Conservation (phyloP, 2,113 vertebrate species). For the Onychostoma macrolepis region DNA sequence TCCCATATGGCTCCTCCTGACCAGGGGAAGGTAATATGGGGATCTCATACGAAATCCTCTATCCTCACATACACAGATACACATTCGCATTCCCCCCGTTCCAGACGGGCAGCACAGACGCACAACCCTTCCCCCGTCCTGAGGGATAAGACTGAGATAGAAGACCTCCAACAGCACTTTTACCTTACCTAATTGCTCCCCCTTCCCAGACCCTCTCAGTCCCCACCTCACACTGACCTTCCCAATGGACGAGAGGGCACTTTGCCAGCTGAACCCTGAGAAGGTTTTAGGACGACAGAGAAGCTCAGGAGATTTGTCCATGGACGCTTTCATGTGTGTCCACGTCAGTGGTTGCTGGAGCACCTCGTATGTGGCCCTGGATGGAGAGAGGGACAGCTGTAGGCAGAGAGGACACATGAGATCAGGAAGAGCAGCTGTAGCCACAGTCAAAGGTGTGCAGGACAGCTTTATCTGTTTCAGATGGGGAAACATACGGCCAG, state of each 20-base stretch:
- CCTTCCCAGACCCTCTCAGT: not conserved
- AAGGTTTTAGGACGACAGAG: conserved; percentile 48
- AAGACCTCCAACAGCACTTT: conserved; percentile 25
- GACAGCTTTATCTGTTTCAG: conserved; percentile 53
- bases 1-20: not conserved
- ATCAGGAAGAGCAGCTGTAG: conserved; percentile 57
- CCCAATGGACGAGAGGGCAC: conserved; percentile 44
- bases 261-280: conserved; percentile 60
- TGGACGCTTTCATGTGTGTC: conserved; percentile 56
- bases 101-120: conserved; percentile 3
- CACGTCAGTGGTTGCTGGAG: conserved; percentile 50
- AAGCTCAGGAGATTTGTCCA: conserved; percentile 51
- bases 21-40: not conserved
- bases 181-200: conserved; percentile 1
- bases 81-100: not conserved
- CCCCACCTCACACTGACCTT: conserved; percentile 24
- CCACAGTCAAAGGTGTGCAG: conserved; percentile 60
- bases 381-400: conserved; percentile 60
- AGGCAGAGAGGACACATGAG: conserved; percentile 50
- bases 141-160: conserved; percentile 1
- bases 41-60: not conserved
- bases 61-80: not conserved
- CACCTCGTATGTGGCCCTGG: conserved; percentile 31
- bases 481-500: conserved; percentile 56
- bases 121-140: not conserved